Base-by-base conservation (phyloP, 1,140 invertebrate genomes). In the Agrilus planipennis region DNA sequence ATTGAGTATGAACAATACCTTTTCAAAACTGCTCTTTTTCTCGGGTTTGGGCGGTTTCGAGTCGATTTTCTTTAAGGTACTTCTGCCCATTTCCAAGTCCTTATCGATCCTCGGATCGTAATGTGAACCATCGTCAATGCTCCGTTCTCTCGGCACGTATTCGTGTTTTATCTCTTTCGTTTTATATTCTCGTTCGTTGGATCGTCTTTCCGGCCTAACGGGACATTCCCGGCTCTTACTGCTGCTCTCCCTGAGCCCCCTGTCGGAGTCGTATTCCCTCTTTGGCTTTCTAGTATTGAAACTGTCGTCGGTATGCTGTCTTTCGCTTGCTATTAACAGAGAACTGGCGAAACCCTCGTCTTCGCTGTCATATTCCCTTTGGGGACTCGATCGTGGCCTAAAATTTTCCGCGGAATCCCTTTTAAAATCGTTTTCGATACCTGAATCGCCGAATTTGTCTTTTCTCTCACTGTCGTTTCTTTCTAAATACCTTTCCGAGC, bases 361-460 rank as follows among this genome's bases (percentile, higher is more conserved):
- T 46, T 78, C 76, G 42, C 75, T 72, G 42, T 70, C 70, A 39
- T 44, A 68, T 55, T 5, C 55, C 55, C 39, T 64, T 18, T 32
- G 14, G 1, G 45, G 34, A 11, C 38, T 36, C 2, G 42, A 10
- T n/a, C 39, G 17, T 12, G 35, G 19, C 2, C 43, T 32, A 21
- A 41, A 51, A 30, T 54, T 50, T 11, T 59, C 77, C 44, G 72
- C 78, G 3, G 78, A 79, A 47, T 83, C 78, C 16, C 79, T 69
- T 27, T 78, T 68, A 47, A 81, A 81, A 50, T 84, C 80, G 47
- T 83, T 83, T 55, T 83, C 81, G 39, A 83, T 84, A 0, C 81
- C 81, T 1, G 81, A 84, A 62, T 84, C 81, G 2, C 77, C 79
- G 15, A 79, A 63, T 20, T 74, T 67, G 47, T 76, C 77, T 41